Evolutionary conservation across 2,888 invertebrate genomes (phyloP).

Genomic region (Dynastes maya): DNA sequence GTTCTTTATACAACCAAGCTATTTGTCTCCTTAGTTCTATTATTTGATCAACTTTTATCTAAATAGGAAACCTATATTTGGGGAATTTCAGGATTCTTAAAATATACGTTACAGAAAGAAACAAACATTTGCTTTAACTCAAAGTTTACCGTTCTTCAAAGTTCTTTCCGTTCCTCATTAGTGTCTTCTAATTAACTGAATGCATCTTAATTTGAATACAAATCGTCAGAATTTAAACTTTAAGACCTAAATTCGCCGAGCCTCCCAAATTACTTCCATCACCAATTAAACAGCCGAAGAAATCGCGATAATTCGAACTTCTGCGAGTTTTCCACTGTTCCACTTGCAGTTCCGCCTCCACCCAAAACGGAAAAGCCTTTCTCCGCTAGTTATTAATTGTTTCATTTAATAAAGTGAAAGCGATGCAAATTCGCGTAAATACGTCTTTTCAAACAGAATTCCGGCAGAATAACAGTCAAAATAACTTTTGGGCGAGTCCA

Average conservation of each 20-base stretch:
- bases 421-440: not conserved
- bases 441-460: not conserved
- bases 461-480: not conserved
- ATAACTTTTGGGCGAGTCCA: not conserved
- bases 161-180: no score
- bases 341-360: not conserved
- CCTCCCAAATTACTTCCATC: not conserved
- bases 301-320: not conserved
- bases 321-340: not conserved
- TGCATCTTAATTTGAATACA: no score
- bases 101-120: no score
- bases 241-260: not conserved
- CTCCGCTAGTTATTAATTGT: slow-evolving; percentile 11
- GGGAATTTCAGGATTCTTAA: no score
- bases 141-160: no score
- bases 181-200: no score
- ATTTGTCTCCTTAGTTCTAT: no score
- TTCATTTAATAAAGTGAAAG: slow-evolving; percentile 7
- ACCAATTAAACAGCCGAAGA: not conserved
- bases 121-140: no score
- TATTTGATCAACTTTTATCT: no score
- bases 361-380: not conserved
- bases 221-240: no score
- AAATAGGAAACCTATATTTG: no score
- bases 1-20: no score